Evolutionary conservation across 2,888 invertebrate genomes (phyloP).

Genomic region (Rhingia rostrata): DNA sequence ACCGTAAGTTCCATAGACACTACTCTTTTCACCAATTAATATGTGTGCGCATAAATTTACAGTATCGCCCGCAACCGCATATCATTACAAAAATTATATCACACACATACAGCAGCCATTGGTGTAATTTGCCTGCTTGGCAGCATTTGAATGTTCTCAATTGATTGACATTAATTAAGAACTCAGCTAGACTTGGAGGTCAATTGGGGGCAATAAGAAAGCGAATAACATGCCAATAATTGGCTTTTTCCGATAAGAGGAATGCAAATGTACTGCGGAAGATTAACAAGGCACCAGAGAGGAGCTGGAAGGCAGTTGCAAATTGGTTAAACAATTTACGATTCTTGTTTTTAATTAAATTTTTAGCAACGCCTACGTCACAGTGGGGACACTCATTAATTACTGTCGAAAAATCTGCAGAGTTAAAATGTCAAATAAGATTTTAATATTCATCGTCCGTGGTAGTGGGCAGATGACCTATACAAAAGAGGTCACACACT

Average conservation of each 20-base stretch:
- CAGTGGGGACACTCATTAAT: not conserved
- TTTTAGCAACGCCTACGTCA: not conserved
- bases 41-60: slow-evolving; percentile 38
- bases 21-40: slow-evolving; percentile 20
- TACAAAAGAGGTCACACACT: slow-evolving; percentile 1
- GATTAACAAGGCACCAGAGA: too few relatives aligned
- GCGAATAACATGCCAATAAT: slow-evolving; percentile 71
- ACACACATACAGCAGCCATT: slow-evolving; percentile 4
- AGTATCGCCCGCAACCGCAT: slow-evolving; percentile 4
- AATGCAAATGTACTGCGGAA: slow-evolving; percentile 7
- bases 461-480: not conserved
- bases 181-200: slow-evolving; percentile 65
- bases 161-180: slow-evolving; percentile 73
- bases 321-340: too few relatives aligned
- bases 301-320: not conserved
- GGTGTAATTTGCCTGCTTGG: slow-evolving; percentile 3
- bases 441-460: not conserved
- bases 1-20: not conserved
- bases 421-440: slow-evolving; percentile 30
- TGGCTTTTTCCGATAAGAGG: slow-evolving; percentile 53
- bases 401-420: not conserved
- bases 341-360: slow-evolving; percentile 6
- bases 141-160: slow-evolving; percentile 56
- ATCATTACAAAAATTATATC: not conserved
- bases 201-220: slow-evolving; percentile 72